phyloP scores from a whole-genome alignment of 2,888 invertebrate species.

The Drepanosiphum platanoidis region DNA sequence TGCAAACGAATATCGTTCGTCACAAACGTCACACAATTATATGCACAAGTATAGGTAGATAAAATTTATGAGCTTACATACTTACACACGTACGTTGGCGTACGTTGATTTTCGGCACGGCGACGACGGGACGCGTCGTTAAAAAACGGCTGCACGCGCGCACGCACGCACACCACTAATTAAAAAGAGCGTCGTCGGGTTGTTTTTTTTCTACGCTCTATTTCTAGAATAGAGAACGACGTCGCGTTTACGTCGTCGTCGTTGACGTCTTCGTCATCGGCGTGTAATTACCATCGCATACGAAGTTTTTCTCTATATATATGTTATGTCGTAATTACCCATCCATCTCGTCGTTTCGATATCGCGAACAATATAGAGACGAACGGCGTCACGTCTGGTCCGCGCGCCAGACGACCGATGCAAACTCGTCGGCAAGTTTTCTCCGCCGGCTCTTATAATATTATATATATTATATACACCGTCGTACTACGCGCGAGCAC shows the following conservation, averaged over 20 bases:
- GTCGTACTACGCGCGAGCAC: not conserved
- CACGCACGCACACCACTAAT: not conserved
- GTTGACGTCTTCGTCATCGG: too few species aligned
- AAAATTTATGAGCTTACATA: not conserved
- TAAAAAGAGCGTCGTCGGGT: not conserved
- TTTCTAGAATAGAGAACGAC: not conserved
- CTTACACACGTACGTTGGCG: not conserved
- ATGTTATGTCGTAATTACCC: conserved; percentile 9
- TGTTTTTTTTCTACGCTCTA: not conserved
- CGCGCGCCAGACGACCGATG: not conserved
- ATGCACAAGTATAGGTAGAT: not conserved
- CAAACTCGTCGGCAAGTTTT: not conserved
- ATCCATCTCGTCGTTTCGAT: conserved; percentile 21
- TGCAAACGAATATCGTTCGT: not conserved
- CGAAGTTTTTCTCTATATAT: not conserved
- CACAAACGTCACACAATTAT: not conserved
- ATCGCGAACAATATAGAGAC: not conserved
- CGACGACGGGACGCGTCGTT: not conserved
- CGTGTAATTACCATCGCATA: conserved; percentile 36
- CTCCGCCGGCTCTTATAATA: not conserved
- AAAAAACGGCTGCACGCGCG: not conserved
- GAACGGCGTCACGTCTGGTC: conserved; percentile 14
- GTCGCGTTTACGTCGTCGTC: not conserved
- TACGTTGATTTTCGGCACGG: not conserved
- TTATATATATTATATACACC: too few species aligned